These are phyloP conservation scores for Ceratina calcarata DNA, from an alignment of 1,140 invertebrate genomes.

Conservation along the genomic window DNA sequence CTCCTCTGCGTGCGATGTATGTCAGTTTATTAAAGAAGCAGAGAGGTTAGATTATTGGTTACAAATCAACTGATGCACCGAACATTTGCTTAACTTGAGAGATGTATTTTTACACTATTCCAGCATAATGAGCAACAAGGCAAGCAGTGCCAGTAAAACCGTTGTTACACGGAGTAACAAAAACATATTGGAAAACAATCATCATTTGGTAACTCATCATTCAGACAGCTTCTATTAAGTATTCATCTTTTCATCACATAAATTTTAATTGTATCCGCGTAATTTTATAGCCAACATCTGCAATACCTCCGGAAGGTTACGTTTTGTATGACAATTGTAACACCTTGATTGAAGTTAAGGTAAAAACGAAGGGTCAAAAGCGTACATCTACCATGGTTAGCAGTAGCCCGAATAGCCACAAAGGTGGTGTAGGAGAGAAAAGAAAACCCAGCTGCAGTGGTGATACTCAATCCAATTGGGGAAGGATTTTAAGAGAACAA, in stretches of 20 bases:
- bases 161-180: constrained; percentile 29
- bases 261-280: neutral
- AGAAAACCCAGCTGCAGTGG: constrained; percentile 31
- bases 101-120: constrained; percentile 1
- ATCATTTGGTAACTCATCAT: constrained; percentile 15
- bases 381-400: constrained; percentile 47
- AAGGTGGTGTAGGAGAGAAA: constrained; percentile 37
- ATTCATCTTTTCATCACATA: neutral
- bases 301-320: constrained; percentile 27
- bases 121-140: constrained; percentile 53
- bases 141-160: constrained; percentile 29
- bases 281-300: constrained; percentile 15
- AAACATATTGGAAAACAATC: constrained; percentile 34
- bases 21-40: neutral
- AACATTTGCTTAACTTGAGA: neutral
- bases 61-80: neutral
- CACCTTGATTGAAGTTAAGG: constrained; percentile 57
- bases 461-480: constrained; percentile 54
- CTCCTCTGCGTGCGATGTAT: neutral
- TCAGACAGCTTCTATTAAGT: constrained; percentile 2
- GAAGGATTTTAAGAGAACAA: constrained; percentile 55
- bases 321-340: constrained; percentile 52
- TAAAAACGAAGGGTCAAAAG: constrained; percentile 59
- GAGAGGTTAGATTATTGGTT: neutral
- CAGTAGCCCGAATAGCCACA: constrained; percentile 39